Evolutionary conservation across 2,797 vertebrate species (phyloP).

Genomic region (Percopsis omiscomaycus): DNA sequence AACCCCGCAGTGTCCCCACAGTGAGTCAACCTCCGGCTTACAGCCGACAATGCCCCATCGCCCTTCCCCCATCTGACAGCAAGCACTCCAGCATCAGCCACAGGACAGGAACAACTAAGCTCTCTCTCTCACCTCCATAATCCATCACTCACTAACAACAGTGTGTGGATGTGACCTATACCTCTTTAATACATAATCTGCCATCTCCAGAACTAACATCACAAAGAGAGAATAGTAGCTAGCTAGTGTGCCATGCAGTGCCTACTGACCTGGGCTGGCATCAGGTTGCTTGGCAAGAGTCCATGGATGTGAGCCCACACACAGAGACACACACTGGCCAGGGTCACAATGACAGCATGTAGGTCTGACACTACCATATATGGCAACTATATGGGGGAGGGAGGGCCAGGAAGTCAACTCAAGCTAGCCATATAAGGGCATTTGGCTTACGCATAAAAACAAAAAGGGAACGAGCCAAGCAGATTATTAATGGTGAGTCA

Average conservation of each 20-base stretch:
- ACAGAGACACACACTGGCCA: constrained; percentile 5
- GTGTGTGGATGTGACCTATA: constrained; percentile 53
- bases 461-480: background rate
- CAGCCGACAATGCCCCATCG: constrained; percentile 45
- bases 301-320: constrained; percentile 33
- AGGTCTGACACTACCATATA: constrained; percentile 48
- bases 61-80: constrained; percentile 34
- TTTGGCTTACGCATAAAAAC: constrained; percentile 11
- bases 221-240: background rate
- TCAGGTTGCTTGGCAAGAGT: constrained; percentile 34
- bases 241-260: constrained; percentile 55
- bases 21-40: constrained; percentile 48
- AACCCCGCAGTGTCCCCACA: constrained; percentile 22
- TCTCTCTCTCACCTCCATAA: constrained; percentile 30
- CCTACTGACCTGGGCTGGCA: constrained; percentile 59
- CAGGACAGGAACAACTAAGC: background rate
- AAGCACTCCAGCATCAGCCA: constrained; percentile 32
- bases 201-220: constrained; percentile 60
- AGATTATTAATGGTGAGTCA: constrained; percentile 20
- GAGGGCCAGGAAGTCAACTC: constrained; percentile 40
- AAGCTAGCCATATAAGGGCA: constrained; percentile 48
- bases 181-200: constrained; percentile 68
- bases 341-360: constrained; percentile 35
- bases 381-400: constrained; percentile 33
- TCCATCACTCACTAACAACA: constrained; percentile 54